A percentile compares a stretch with the other conserved stretches of the same genome.
These are phyloP conservation scores for Muraenolepis orangiensis DNA, from an alignment of 2,797 vertebrate genomes.

Conservation along the genomic window DNA sequence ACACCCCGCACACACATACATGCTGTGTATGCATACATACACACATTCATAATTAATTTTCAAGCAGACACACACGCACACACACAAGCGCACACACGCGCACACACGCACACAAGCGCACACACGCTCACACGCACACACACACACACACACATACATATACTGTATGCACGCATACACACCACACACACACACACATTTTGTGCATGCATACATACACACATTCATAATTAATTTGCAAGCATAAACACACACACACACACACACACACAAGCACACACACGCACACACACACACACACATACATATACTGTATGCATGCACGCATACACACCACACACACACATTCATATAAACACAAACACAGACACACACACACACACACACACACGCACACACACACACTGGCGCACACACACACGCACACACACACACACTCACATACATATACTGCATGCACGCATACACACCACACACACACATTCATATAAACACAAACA, in stretches of 20 bases:
- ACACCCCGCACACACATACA: neutral
- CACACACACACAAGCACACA: conserved; percentile 5
- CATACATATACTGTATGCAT: conserved; percentile 24
- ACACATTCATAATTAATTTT: no score
- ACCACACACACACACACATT: no score
- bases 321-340: neutral
- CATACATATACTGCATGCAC: no score
- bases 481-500: no score
- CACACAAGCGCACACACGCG: neutral
- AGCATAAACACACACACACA: no score
- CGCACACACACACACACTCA: conserved; percentile 1
- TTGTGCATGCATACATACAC: no score
- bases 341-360: neutral
- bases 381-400: neutral
- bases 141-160: no score
- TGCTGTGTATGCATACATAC: neutral
- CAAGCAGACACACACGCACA: neutral
- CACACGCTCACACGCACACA: no score
- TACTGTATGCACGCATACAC: no score
- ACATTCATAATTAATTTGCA: no score
- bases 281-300: conserved; percentile 7
- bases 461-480: no score
- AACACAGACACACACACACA: neutral
- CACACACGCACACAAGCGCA: no score
- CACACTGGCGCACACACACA: neutral